Base-by-base conservation (phyloP, 2,797 vertebrate genomes). In the Ibycter americanus region DNA sequence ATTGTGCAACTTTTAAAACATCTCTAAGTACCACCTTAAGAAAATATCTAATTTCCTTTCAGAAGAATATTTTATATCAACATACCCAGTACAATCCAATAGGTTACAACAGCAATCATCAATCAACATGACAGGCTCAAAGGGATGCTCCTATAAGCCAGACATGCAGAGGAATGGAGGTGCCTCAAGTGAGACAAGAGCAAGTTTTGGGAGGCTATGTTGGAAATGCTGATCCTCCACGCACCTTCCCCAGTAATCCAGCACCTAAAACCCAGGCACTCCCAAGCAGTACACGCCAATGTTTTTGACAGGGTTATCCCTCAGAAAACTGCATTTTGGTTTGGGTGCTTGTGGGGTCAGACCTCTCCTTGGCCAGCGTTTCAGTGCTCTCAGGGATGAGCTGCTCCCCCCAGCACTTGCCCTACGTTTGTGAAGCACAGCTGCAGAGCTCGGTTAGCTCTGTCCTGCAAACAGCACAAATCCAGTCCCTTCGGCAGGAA, bases 91-190 rank as follows among this genome's bases (percentile, higher is more conserved):
- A n/a, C 59, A 63, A 38, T 72, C 84, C 65, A 81, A 89, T 73
- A 59, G 91, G 83, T 74, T 83, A 51, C 81, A 89, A 55, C 59
- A 91, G 87, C 89, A 85, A 54, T 52, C 94, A 95, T 96, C 96
- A 93, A 93, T 96, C 96, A 97, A 90, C 81, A 15, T 91, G 96
- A 95, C 95, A 96, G 67, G 81, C 94, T 96, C 93, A 95, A 94
- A 83, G 80, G 65, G 89, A 89, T 76, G 88, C 52, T 92, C 94
- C 79, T 70, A 3, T 20, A 26, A 74, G 63, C 58, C 14, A 34
- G 74, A 80, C 27, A 58, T 18, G 12, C n/a, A 29, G 80, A 44
- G 29, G 46, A 73, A 68, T 2, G 83, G 78, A 92, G 55, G 74
- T 31, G 42, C 23, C 67, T 91, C 59, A 34, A 85, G 63, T 59